phyloP scores from a whole-genome alignment of 2,797 vertebrate species.

The Thripadectes ignobilis region DNA sequence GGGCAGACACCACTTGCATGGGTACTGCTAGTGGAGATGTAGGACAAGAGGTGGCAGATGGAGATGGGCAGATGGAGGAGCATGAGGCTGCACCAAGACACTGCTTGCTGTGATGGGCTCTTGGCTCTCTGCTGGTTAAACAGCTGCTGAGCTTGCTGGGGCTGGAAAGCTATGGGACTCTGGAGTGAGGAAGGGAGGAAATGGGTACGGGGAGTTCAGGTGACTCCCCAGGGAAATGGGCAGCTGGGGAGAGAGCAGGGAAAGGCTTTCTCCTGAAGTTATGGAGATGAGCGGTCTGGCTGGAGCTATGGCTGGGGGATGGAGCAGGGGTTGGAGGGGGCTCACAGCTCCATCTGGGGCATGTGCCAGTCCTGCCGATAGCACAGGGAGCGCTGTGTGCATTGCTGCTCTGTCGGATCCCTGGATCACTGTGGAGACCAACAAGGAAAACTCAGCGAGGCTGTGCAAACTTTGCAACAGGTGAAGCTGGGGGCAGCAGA shows the following conservation, averaged over 20 bases:
- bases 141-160: conserved; percentile 16
- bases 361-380: fast-evolving
- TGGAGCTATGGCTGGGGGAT: not conserved
- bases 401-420: not conserved
- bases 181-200: not conserved
- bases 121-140: conserved; percentile 12
- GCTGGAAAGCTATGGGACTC: not conserved
- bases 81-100: fast-evolving
- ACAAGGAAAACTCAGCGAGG: not conserved
- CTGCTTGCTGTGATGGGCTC: not conserved
- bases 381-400: fast-evolving
- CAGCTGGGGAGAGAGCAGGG: not conserved
- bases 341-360: fast-evolving
- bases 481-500: not conserved
- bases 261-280: not conserved
- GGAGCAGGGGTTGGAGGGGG: not conserved
- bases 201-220: fast-evolving
- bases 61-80: not conserved
- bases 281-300: not conserved
- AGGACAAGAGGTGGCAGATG: conserved; percentile 29
- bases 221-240: not conserved
- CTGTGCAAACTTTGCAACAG: not conserved
- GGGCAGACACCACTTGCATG: fast-evolving
- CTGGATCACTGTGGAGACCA: not conserved
- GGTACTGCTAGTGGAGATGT: not conserved